A percentile compares a stretch with the other conserved stretches of the same genome.
Evolutionary conservation across 2,888 invertebrate species (phyloP).

Genomic region (Ormyrus pomaceus): DNA sequence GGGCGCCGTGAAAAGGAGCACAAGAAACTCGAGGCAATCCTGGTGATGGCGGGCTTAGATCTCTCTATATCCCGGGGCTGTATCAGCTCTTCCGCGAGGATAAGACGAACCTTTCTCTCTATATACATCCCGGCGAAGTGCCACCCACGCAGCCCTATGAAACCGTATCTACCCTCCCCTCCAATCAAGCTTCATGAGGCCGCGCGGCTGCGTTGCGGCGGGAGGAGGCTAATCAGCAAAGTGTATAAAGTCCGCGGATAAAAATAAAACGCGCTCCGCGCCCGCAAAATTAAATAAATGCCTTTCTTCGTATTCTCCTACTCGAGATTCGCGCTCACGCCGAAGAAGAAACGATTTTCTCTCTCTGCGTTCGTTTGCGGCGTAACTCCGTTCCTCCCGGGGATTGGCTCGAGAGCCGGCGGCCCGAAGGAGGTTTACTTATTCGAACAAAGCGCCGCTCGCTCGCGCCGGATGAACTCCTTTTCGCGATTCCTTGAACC

Average conservation of each 20-base stretch:
- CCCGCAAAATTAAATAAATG: conserved; percentile 69
- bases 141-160: conserved; percentile 1
- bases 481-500: conserved; percentile 51
- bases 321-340: conserved; percentile 26
- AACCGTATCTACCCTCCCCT: neutral
- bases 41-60: conserved; percentile 72
- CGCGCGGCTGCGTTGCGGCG: conserved; percentile 29
- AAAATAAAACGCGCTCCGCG: conserved; percentile 66
- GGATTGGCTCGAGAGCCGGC: conserved; percentile 11
- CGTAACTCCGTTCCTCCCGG: conserved; percentile 15
- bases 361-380: neutral
- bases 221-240: conserved; percentile 55
- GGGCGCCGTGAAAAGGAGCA: conserved; percentile 58
- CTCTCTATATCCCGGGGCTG: conserved; percentile 61
- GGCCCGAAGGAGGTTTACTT: conserved; percentile 63
- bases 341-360: conserved; percentile 52
- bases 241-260: conserved; percentile 67
- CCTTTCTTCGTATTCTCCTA: conserved; percentile 23
- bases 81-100: conserved; percentile 59
- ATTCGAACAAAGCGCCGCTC: conserved; percentile 65
- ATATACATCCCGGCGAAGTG: conserved; percentile 33
- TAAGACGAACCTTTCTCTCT: conserved; percentile 63
- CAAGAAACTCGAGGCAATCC: conserved; percentile 70
- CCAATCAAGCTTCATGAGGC: conserved; percentile 20
- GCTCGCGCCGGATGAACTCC: conserved; percentile 29